Evolutionary conservation across 2,113 vertebrate genomes (phyloP).

Genomic region (Strix uralensis): DNA sequence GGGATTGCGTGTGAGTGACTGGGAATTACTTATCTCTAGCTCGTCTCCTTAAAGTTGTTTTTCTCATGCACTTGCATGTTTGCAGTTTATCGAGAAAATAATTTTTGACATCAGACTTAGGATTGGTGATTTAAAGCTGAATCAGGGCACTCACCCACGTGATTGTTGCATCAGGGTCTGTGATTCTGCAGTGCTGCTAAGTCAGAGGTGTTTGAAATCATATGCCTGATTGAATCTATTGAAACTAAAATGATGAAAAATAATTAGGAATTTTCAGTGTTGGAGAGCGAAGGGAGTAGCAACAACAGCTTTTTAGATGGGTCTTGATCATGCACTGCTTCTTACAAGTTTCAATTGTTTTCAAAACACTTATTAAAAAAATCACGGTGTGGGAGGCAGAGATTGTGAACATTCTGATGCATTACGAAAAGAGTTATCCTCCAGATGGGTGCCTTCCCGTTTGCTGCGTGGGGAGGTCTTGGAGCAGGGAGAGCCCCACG

Average conservation of each 20-base stretch:
- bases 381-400: background rate
- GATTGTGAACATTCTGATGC: background rate
- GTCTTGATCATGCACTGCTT: background rate
- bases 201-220: background rate
- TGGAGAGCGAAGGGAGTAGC: background rate
- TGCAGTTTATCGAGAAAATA: background rate
- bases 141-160: background rate
- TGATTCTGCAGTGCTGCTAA: background rate
- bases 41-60: background rate
- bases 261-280: background rate
- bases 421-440: background rate
- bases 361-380: background rate
- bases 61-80: slow-evolving; percentile 10
- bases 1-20: background rate
- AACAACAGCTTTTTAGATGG: background rate
- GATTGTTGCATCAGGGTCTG: background rate
- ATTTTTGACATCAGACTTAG: background rate
- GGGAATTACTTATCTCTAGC: slow-evolving; percentile 15
- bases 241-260: background rate
- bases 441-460: background rate
- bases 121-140: background rate
- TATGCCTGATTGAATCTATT: background rate
- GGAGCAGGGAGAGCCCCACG: fast-evolving
- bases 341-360: background rate
- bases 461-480: background rate